These are phyloP conservation scores for Acromyrmex heyeri DNA, from an alignment of 1,140 invertebrate species.

Conservation along the genomic window DNA sequence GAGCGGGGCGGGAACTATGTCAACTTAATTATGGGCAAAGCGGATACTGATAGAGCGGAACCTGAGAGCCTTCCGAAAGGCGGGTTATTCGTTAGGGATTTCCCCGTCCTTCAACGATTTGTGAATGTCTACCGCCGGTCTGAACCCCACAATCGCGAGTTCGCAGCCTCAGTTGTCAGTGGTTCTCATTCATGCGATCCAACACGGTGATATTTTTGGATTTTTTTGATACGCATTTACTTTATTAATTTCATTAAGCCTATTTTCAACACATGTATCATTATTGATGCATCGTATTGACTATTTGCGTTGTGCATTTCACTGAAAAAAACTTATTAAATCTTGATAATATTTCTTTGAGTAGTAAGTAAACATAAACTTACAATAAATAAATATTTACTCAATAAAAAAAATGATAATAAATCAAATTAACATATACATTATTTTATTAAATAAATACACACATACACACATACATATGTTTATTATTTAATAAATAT, in stretches of 20 bases:
- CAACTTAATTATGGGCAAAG: constrained; percentile 34
- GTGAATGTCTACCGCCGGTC: constrained; percentile 69
- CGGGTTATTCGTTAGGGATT: constrained; percentile 66
- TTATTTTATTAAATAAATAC: no score
- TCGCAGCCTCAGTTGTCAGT: constrained; percentile 45
- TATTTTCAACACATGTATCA: background rate
- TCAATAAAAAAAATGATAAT: no score
- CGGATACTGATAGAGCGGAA: constrained; percentile 25
- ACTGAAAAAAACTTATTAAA: no score
- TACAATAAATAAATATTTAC: no score
- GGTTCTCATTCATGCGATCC: constrained; percentile 58
- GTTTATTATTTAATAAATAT: no score
- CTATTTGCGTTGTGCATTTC: background rate
- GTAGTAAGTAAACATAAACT: no score
- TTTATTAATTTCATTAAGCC: background rate
- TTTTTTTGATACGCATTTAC: background rate
- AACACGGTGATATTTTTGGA: background rate
- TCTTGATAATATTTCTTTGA: no score
- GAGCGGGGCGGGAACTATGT: background rate
- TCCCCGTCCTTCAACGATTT: constrained; percentile 78
- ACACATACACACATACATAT: no score
- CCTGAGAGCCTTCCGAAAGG: constrained; percentile 43
- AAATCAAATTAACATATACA: no score
- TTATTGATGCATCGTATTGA: background rate
- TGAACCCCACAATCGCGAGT: constrained; percentile 52